These are phyloP conservation scores for Melipona bicolor DNA, from an alignment of 2,888 invertebrate species.

Conservation along the genomic window DNA sequence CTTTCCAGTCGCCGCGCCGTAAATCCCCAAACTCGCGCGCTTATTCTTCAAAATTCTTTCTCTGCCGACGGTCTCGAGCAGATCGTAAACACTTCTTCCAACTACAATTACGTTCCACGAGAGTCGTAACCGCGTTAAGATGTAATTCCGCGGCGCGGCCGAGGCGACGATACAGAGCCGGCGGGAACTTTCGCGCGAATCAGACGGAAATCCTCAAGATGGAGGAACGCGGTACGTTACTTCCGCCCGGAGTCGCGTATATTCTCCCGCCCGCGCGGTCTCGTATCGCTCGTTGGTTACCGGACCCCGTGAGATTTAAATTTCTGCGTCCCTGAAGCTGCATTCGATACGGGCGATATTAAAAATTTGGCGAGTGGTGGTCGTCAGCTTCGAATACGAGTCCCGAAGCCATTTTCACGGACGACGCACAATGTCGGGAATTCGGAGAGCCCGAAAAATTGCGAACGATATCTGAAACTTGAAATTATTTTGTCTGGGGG, in stretches of 20 bases:
- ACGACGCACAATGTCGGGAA: neutral
- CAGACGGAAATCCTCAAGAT: conserved; percentile 17
- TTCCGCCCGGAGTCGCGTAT: neutral
- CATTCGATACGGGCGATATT: neutral
- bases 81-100: conserved; percentile 12
- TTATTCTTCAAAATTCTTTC: neutral
- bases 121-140: conserved; percentile 17
- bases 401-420: neutral
- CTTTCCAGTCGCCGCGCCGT: neutral
- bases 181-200: conserved; percentile 34
- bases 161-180: conserved; percentile 5
- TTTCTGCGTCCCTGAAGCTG: neutral
- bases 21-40: conserved; percentile 4
- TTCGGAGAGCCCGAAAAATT: no score
- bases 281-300: no score
- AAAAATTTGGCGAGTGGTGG: conserved; percentile 2
- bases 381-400: neutral
- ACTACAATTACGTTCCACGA: conserved; percentile 29
- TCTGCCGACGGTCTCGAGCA: neutral
- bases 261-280: no score
- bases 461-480: no score
- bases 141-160: conserved; percentile 9
- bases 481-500: no score
- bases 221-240: neutral
- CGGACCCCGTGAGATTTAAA: neutral